phyloP scores from a whole-genome alignment of 1,140 invertebrate genomes.

The Trinorchestia longiramus region DNA sequence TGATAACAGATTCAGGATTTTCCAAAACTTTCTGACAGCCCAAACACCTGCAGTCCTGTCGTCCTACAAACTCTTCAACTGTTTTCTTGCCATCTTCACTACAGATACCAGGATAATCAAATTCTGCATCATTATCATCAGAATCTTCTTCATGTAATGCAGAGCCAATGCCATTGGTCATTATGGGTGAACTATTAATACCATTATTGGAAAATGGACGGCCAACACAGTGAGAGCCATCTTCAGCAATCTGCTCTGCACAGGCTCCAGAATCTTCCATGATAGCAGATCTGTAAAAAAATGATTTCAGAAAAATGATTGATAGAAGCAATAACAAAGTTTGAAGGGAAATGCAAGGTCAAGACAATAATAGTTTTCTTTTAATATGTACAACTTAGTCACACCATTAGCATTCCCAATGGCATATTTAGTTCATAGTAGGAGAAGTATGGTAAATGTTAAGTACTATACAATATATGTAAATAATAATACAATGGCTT shows the following conservation, averaged over 20 bases:
- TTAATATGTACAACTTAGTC: too few relatives aligned
- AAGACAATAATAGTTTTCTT: too few relatives aligned
- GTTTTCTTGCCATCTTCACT: not conserved
- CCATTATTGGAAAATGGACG: not conserved
- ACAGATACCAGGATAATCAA: not conserved
- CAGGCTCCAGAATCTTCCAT: not conserved
- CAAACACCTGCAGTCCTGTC: not conserved
- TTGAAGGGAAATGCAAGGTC: too few relatives aligned
- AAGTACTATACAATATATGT: too few relatives aligned
- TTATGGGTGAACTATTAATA: not conserved
- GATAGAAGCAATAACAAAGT: too few relatives aligned
- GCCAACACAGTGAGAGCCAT: not conserved
- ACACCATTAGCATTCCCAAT: too few relatives aligned
- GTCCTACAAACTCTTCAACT: slow-evolving; percentile 10
- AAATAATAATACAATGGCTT: too few relatives aligned
- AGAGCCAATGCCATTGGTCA: not conserved
- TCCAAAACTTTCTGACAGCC: not conserved
- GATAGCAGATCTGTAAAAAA: not conserved
- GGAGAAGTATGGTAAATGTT: too few relatives aligned
- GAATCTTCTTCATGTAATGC: not conserved
- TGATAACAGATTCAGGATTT: not conserved
- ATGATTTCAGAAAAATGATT: not conserved
- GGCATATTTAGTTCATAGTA: too few relatives aligned
- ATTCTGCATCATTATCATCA: slow-evolving; percentile 16
- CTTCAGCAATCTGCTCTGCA: not conserved